These are phyloP conservation scores for Anneissia japonica DNA, from an alignment of 35 echinoderm and acorn worm genomes.

Conservation along the genomic window DNA sequence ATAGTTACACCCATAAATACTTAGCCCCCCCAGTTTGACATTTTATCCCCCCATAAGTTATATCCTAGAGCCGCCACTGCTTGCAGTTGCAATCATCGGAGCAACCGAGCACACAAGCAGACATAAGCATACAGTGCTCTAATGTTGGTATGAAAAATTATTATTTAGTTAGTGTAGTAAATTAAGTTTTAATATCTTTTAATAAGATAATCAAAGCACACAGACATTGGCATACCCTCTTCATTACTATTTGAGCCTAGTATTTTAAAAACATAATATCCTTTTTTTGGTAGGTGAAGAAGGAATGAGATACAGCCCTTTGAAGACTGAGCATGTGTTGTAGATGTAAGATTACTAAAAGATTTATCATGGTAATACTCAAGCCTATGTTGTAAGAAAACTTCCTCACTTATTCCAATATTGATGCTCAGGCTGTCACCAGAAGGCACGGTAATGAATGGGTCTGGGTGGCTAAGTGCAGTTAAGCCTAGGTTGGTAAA, in stretches of 20 bases:
- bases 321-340: neutral
- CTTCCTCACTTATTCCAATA: neutral
- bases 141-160: too few species aligned
- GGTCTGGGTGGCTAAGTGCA: constrained; percentile 55
- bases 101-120: too few species aligned
- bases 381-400: neutral
- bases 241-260: neutral
- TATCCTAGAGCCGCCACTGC: too few species aligned
- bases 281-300: neutral
- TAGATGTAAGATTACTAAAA: neutral
- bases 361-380: neutral
- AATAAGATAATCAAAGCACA: neutral
- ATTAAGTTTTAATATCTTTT: neutral
- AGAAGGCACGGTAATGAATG: constrained; percentile 16
- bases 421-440: neutral
- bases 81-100: too few species aligned
- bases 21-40: too few species aligned
- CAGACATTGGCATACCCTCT: neutral
- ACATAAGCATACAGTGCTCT: too few species aligned
- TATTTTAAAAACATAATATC: neutral
- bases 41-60: too few species aligned
- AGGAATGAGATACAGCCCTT: neutral
- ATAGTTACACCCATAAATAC: too few species aligned
- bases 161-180: too few species aligned
- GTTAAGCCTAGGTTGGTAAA: constrained; percentile 43